Evolutionary conservation across 2,113 vertebrate genomes (phyloP), one percentile per base, ranked within the genome.

Genomic region (Climacteris rufus): DNA sequence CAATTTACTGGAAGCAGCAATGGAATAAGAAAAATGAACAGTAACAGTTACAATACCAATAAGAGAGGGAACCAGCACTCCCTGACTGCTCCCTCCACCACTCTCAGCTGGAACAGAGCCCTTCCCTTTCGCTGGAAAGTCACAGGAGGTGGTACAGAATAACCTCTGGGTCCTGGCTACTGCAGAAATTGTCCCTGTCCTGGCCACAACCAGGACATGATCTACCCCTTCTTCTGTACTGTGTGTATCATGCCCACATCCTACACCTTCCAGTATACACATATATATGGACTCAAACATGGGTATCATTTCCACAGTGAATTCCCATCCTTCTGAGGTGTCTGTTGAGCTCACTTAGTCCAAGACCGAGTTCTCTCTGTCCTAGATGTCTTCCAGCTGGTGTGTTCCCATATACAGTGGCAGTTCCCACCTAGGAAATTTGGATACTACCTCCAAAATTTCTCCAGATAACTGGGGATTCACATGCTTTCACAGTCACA

Each of bases 321-420:
- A 2, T 39, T 23, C 21, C 44, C 12, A 6, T 33, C 35, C 28
- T 22, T 50, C 44, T 28, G 39, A 18, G 44, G 22, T 49, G 10
- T 24, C 28, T 39, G 8, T 39, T 60, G 4, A 19, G n/a, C 31
- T 76, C 5, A 10, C 7, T 31, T 22, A 37, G 21, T 47, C 27
- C n/a, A 49, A 49, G 16, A 31, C n/a, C 60, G n/a, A 14, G 9
- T 24, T 76, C 35, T 60, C 4, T 31, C 44, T 28, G 11, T 39
- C n/a, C 16, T 25, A 7, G 21, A 9, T 14, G 12, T 14, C 21
- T 31, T 60, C 74, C 22, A 39, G 40, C 56, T 79, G 56, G 4
- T 63, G 24, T 88, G 40, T 30, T 35, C 5, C 0, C 0, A 25
- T 21, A 18, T 1, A 6, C 40, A 64, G 30, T 42, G 53, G 21